phyloP scores from a whole-genome alignment of 2,797 vertebrate species.

The Borostomias antarcticus region DNA sequence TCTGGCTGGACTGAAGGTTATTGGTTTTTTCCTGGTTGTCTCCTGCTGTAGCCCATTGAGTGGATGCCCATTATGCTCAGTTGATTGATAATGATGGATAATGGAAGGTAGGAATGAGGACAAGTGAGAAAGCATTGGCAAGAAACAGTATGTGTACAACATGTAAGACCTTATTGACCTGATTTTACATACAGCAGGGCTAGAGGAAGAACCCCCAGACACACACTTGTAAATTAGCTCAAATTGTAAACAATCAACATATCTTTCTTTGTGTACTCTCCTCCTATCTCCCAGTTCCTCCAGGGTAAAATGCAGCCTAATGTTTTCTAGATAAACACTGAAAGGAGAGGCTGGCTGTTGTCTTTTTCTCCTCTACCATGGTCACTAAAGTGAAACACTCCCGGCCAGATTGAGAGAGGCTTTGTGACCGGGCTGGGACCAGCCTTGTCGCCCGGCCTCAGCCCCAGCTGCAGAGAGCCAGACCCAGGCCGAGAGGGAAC shows the following conservation, averaged over 20 bases:
- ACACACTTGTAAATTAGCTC: background rate
- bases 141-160: background rate
- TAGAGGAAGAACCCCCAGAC: background rate
- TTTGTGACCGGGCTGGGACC: slow-evolving; percentile 47
- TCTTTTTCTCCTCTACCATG: slow-evolving; percentile 23
- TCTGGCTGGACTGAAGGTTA: slow-evolving; percentile 11
- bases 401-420: slow-evolving; percentile 33
- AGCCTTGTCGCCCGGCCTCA: slow-evolving; percentile 37
- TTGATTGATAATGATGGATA: background rate
- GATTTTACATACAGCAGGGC: background rate
- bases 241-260: background rate
- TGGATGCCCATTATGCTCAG: slow-evolving; percentile 3
- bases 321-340: background rate
- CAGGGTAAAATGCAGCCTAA: background rate
- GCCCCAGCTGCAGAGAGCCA: slow-evolving; percentile 46
- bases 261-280: slow-evolving; percentile 1
- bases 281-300: background rate
- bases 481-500: background rate
- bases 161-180: background rate
- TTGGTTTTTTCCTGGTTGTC: background rate
- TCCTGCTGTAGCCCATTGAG: slow-evolving; percentile 8
- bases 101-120: slow-evolving; percentile 11
- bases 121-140: background rate
- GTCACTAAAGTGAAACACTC: slow-evolving; percentile 30
- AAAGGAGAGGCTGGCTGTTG: slow-evolving; percentile 20